These are phyloP conservation scores for Rugalucina vietnamica DNA, from an alignment of 2,888 invertebrate genomes.

Conservation along the genomic window DNA sequence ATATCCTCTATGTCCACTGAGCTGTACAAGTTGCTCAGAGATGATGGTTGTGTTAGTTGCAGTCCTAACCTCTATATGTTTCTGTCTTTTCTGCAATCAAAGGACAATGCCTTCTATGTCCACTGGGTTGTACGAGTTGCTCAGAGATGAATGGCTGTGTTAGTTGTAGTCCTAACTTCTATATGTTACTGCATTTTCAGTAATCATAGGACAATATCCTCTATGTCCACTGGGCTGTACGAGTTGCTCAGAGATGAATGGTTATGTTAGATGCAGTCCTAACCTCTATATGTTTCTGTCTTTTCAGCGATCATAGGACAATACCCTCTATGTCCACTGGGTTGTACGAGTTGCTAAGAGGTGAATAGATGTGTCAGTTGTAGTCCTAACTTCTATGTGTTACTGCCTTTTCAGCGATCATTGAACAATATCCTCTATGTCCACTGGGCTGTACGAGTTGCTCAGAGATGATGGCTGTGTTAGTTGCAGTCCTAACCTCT, in stretches of 20 bases:
- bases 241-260: slow-evolving; percentile 75
- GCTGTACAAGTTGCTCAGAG: slow-evolving; percentile 76
- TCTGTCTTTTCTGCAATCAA: slow-evolving; percentile 67
- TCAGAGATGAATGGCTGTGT: slow-evolving; percentile 78
- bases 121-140: slow-evolving; percentile 76
- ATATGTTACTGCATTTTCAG: slow-evolving; percentile 60
- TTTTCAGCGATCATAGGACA: slow-evolving; percentile 68
- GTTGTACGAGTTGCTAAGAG: slow-evolving; percentile 76
- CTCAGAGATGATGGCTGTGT: slow-evolving; percentile 76
- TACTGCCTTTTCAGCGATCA: slow-evolving; percentile 67
- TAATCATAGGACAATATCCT: slow-evolving; percentile 69
- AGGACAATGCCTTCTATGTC: slow-evolving; percentile 72
- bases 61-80: slow-evolving; percentile 71
- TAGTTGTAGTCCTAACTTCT: too few relatives aligned
- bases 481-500: slow-evolving; percentile 71
- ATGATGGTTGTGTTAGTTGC: slow-evolving; percentile 77
- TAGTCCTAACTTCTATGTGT: too few relatives aligned
- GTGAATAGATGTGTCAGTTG: slow-evolving; percentile 79
- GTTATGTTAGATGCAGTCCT: slow-evolving; percentile 74
- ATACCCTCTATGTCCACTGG: slow-evolving; percentile 74
- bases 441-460: slow-evolving; percentile 77
- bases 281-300: slow-evolving; percentile 71
- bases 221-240: slow-evolving; percentile 77
- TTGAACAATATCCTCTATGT: slow-evolving; percentile 71
- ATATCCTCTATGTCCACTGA: slow-evolving; percentile 74